Evolutionary conservation across 1,140 invertebrate genomes (phyloP), one percentile per base, ranked within the genome.

Genomic region (Hermetia illucens): DNA sequence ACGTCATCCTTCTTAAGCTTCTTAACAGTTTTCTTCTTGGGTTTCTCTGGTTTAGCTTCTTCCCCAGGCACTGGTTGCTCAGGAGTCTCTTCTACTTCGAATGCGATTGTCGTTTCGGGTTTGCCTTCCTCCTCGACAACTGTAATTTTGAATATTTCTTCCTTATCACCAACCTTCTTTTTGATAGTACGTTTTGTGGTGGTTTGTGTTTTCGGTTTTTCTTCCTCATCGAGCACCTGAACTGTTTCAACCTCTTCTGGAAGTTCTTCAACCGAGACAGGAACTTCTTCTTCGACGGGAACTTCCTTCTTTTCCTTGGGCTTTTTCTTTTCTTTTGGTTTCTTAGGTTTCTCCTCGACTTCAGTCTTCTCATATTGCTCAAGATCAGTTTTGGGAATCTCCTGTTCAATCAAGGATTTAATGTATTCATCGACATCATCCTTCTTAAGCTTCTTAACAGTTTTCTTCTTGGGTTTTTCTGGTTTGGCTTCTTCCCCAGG

Each of bases 111-210:
- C 0, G 42, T 47, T 17, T 43, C 31, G 2, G 46, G 48, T 38
- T 49, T 40, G 5, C 42, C 45, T 10, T 45, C 49, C 40, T 44
- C 44, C 27, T 47, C 21, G 21, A 46, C 49, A 25, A 48, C 47
- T 2, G 53, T 47, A 5, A 53, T 55, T 40, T 62, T 54, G 16
- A 46, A 48, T 25, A 58, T 51, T 16, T 63, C 50, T 12, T 64
- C 51, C 42, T 48, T 60, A 9, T 35, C 29, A 5, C 47, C 49
- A 16, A 41, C 37, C 10, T 45, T 38, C 30, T 48, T 52, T 34
- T 48, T 51, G 12, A 51, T 50, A 5, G 47, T 31, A 2, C 47
- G 41, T 27, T 50, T 52, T n/a, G n/a, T n/a, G n/a, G 39, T 45
- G 31, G 42, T 46, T 17, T 40, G 52, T 49, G 8, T 41, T 12